Evolutionary conservation across 2,797 vertebrate species (phyloP), one percentile per base, ranked within the genome.

Genomic region (Siniperca scherzeri): DNA sequence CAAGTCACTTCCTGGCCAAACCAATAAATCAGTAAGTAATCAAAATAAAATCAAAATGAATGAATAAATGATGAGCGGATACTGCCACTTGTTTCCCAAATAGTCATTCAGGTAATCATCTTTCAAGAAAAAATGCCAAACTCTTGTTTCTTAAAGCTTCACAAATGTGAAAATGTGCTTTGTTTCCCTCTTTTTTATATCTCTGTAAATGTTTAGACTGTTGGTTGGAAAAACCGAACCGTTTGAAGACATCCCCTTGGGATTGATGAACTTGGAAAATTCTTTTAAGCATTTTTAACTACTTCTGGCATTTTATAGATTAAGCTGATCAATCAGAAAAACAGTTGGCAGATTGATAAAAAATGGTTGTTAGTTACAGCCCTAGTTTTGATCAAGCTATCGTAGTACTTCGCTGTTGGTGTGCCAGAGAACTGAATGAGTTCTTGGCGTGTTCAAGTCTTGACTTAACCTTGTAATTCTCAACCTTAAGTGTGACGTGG

Each of bases 381-480:
- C 7, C 0, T 2, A n/a, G 21, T 36, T 71, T 16, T 30, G 21
- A 77, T 44, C 13, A 3, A 27, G n/a, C 30, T 21, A 21, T 53
- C 16, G 52, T 33, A 5, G 21, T 12, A 38, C 27, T 19, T 76
- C 65, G 22, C 27, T 40, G 44, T 36, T 19, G 12, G 62, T 27
- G 3, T 13, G 9, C 19, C 73, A 33, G 48, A 57, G 71, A n/a
- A 17, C 60, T n/a, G 33, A 74, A 36, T 4, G 69, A 84, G 5
- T 75, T 13, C 36, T 83, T 21, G 0, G 13, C 13, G 4, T 38
- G 53, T 27, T 71, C 9, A 7, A 75, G 66, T 68, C 81, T 53
- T 48, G 55, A 85, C 80, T 75, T 53, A 74, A 79, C 71, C 80
- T 84, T 78, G 56, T 82, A 80, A 70, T 74, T 81, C 22, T 72